A percentile compares a stretch with the other conserved stretches of the same genome.
phyloP scores from a whole-genome alignment of 2,113 vertebrate species.

The Excalfactoria chinensis region DNA sequence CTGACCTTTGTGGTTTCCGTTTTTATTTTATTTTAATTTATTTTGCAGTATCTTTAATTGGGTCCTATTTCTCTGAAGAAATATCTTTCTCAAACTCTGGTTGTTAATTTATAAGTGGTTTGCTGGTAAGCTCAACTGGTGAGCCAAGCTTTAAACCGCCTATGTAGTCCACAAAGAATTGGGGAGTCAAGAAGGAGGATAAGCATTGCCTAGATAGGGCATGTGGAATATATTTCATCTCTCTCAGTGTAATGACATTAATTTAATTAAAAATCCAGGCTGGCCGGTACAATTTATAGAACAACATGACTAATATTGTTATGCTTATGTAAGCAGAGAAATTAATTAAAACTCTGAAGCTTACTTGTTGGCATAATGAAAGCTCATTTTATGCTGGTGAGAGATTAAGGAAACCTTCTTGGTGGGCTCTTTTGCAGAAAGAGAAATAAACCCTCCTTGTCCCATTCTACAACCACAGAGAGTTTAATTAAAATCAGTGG shows the following conservation, averaged over 20 bases:
- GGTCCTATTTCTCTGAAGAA: neutral
- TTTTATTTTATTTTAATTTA: neutral
- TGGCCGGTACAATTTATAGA: slow-evolving; percentile 42
- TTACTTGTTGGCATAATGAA: neutral
- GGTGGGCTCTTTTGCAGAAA: slow-evolving; percentile 34
- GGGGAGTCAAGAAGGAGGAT: neutral
- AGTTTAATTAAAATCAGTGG: slow-evolving; percentile 48
- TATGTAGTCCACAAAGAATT: neutral
- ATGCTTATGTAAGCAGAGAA: slow-evolving; percentile 67
- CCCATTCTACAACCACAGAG: neutral
- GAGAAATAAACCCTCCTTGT: slow-evolving; percentile 3
- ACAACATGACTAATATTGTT: slow-evolving; percentile 45
- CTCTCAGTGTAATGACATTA: slow-evolving; percentile 34
- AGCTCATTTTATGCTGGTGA: slow-evolving; percentile 35
- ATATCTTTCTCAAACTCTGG: neutral
- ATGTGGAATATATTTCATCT: slow-evolving; percentile 50
- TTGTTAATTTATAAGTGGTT: neutral
- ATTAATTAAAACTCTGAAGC: slow-evolving; percentile 67
- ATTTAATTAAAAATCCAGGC: slow-evolving; percentile 60
- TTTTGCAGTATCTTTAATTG: neutral
- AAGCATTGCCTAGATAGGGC: neutral
- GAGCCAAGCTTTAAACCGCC: neutral
- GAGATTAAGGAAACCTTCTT: slow-evolving; percentile 56
- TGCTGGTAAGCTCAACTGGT: neutral
- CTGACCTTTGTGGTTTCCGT: neutral